Conservation (phyloP, 2,797 vertebrate genomes). For the Danionella dracula region DNA sequence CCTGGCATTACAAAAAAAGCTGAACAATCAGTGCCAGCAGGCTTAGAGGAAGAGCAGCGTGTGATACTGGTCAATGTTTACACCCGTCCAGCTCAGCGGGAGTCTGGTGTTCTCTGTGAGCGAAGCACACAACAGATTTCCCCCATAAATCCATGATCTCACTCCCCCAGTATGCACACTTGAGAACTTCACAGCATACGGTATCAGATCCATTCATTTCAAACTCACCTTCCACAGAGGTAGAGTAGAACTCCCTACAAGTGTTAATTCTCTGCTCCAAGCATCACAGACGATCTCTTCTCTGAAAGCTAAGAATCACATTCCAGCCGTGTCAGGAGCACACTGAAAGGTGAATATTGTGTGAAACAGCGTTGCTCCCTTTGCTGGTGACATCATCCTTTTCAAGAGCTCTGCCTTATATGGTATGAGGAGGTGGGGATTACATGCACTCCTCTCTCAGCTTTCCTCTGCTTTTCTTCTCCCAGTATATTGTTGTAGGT, state of each 20-base stretch:
- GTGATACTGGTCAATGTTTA: conserved; percentile 54
- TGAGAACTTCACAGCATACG: not conserved
- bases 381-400: conserved; percentile 73
- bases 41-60: conserved; percentile 15
- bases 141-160: not conserved
- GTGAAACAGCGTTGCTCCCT: conserved; percentile 64
- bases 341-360: conserved; percentile 77
- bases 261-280: conserved; percentile 39
- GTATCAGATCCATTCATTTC: not conserved
- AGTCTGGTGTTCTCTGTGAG: conserved; percentile 34
- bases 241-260: conserved; percentile 44
- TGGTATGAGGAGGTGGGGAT: conserved; percentile 62
- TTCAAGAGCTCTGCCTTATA: conserved; percentile 68
- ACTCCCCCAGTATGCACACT: not conserved
- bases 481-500: conserved; percentile 41
- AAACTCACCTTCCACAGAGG: conserved; percentile 53
- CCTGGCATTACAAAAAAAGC: not conserved
- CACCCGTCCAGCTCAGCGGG: conserved; percentile 50
- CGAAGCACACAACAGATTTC: conserved; percentile 6
- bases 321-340: conserved; percentile 70
- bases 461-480: conserved; percentile 22
- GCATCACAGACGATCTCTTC: conserved; percentile 29
- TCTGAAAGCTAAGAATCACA: conserved; percentile 64
- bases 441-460: conserved; percentile 30
- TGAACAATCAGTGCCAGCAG: conserved; percentile 1